Base-by-base conservation (phyloP, 1,140 invertebrate genomes). In the Glossosoma conforme region DNA sequence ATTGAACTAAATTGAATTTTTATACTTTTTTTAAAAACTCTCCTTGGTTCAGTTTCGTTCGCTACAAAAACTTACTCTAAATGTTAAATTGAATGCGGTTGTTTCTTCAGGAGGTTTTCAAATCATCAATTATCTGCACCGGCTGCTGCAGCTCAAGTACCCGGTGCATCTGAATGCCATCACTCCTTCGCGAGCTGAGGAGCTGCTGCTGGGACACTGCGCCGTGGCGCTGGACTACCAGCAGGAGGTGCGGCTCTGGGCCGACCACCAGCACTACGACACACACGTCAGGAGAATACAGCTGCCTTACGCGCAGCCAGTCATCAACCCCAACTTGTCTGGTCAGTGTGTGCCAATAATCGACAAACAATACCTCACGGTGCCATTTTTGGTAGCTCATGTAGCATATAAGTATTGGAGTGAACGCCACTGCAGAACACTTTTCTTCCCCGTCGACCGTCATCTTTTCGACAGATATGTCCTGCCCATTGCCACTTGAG, bases 101-200 rank as follows among this genome's bases (percentile, higher is more conserved):
- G 19, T 2, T 81, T 24, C 37, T 53, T 17, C 30, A 75, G 72
- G 94, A 41, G 93, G 93, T 8, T 86, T 79, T 64, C 90, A 95
- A 68, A 81, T 96, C 46, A 85, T 85, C 36, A 81, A 75, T 11
- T 95, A 91, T 66, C 77, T 97, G 65, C 92, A 95, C 61, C 80
- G 91, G 56, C 69, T 95, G n/a, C 74, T 97, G 13, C 93, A 97
- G 68, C 74, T 97, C 14, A 97, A 96, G 68, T 96, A 97, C 74
- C 92, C 93, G 3, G 85, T 86, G 1, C 93, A 96, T 74, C 78
- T 89, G 0, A 87, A 86, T 66, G 83, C 88, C 3, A 88, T 97
- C 45, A 92, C 91, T 2, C 79, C 87, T 56, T 90, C 84, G 54
- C 78, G 91, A 59, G 87, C 87, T 41, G 93, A 96, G 73, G 89